phyloP scores from a whole-genome alignment of 2,888 invertebrate species.

The Melanargia galathea region DNA sequence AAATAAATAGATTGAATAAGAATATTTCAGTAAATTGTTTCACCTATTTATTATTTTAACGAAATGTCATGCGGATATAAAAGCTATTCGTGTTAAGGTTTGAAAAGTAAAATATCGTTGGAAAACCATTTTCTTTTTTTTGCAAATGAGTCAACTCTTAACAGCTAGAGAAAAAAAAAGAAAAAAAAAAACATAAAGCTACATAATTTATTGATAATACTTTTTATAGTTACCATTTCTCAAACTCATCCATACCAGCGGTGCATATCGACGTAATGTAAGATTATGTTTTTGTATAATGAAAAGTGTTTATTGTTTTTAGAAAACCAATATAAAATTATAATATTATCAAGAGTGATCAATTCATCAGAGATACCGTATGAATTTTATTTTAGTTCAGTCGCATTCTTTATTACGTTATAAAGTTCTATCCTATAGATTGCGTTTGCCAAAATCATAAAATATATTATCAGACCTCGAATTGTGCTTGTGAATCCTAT shows the following conservation, averaged over 20 bases:
- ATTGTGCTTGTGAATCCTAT: neutral
- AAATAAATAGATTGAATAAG: too few species aligned
- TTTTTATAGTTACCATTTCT: conserved; percentile 65
- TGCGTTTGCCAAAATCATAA: neutral
- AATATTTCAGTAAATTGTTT: too few species aligned
- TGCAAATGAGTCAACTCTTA: too few species aligned
- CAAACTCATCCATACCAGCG: conserved; percentile 80
- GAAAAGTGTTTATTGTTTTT: conserved; percentile 50
- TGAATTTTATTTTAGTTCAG: neutral
- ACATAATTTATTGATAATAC: conserved; percentile 40
- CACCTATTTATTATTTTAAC: too few species aligned
- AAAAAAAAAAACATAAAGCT: conserved; percentile 45
- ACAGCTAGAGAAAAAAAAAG: too few species aligned
- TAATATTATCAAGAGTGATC: neutral
- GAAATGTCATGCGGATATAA: too few species aligned
- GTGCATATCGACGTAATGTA: conserved; percentile 76
- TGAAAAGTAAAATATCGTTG: too few species aligned
- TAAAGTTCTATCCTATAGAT: conserved; percentile 6
- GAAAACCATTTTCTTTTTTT: too few species aligned
- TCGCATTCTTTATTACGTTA: conserved; percentile 8
- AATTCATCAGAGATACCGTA: neutral
- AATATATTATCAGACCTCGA: neutral
- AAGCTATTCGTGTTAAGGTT: neutral
- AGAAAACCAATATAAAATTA: conserved; percentile 24
- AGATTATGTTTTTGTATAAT: conserved; percentile 50